Evolutionary conservation across 2,888 invertebrate species (phyloP).

Genomic region (Siphlonurus alternatus): DNA sequence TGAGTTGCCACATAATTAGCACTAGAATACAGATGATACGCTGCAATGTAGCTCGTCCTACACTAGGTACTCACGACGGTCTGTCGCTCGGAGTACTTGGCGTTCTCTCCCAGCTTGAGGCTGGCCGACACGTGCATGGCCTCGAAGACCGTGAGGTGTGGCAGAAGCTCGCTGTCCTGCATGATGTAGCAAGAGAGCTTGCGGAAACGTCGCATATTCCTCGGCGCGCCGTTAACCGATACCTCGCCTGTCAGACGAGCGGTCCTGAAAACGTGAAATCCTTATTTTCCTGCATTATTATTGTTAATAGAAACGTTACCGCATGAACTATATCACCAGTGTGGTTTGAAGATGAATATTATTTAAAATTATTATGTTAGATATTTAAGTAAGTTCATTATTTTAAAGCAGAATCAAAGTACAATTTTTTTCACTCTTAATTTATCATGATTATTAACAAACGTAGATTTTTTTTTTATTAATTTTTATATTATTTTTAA

Average conservation of each 20-base stretch:
- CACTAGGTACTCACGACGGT: constrained; percentile 20
- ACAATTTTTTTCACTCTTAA: background rate
- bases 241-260: constrained; percentile 22
- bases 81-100: constrained; percentile 21
- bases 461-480: background rate
- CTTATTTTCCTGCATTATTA: too few relatives aligned
- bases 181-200: constrained; percentile 36
- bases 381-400: background rate
- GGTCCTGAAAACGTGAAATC: background rate
- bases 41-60: too few relatives aligned
- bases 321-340: background rate
- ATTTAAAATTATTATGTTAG: background rate
- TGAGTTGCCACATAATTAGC: background rate
- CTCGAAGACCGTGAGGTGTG: constrained; percentile 32
- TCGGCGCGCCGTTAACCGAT: constrained; percentile 25
- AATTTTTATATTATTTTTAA: background rate
- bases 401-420: background rate
- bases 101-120: constrained; percentile 26
- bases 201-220: constrained; percentile 29
- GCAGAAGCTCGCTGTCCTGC: constrained; percentile 29
- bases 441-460: background rate
- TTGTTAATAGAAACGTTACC: background rate
- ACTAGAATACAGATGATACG: too few relatives aligned
- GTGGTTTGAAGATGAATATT: background rate
- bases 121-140: constrained; percentile 34